Conservation (phyloP, 2,888 invertebrate species). For the Bhutanitis thaidina region DNA sequence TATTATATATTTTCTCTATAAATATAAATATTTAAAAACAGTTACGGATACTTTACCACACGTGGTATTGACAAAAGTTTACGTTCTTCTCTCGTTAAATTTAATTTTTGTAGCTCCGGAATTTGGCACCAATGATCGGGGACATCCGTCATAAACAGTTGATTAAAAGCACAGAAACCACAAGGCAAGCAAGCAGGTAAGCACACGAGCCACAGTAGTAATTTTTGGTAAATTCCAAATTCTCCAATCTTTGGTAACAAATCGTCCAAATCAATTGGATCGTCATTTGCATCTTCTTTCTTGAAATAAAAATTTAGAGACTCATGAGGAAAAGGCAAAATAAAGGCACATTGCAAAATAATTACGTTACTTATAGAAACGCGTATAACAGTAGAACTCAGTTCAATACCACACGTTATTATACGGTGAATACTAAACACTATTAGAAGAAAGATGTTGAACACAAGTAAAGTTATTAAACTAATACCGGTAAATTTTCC, state of each 20-base stretch:
- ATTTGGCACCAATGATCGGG: conserved; percentile 93
- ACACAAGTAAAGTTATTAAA: conserved; percentile 19
- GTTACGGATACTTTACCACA: conserved; percentile 22
- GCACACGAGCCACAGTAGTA: conserved; percentile 91
- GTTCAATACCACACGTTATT: no score
- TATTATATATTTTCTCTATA: no score
- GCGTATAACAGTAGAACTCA: no score
- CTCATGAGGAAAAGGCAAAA: no score
- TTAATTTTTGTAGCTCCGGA: conserved; percentile 80
- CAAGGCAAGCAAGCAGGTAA: conserved; percentile 94
- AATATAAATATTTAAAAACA: no score
- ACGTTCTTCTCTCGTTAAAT: conserved; percentile 79
- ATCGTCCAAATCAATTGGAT: conserved; percentile 89
- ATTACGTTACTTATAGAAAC: no score
- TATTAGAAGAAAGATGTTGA: background rate
- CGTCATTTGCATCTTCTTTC: conserved; percentile 59
- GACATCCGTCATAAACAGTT: conserved; percentile 93
- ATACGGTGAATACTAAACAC: background rate
- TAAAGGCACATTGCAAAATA: no score
- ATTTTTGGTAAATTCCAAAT: conserved; percentile 93
- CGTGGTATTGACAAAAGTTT: conserved; percentile 84
- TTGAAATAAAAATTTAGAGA: conserved; percentile 25
- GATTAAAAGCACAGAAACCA: conserved; percentile 95
- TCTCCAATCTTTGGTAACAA: conserved; percentile 92
- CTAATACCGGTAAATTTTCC: conserved; percentile 45